Percentiles rank a stretch among this genome's conserved stretches.
These are phyloP conservation scores for Heloderma charlesbogerti DNA, from an alignment of 2,113 vertebrate genomes.

Conservation along the genomic window DNA sequence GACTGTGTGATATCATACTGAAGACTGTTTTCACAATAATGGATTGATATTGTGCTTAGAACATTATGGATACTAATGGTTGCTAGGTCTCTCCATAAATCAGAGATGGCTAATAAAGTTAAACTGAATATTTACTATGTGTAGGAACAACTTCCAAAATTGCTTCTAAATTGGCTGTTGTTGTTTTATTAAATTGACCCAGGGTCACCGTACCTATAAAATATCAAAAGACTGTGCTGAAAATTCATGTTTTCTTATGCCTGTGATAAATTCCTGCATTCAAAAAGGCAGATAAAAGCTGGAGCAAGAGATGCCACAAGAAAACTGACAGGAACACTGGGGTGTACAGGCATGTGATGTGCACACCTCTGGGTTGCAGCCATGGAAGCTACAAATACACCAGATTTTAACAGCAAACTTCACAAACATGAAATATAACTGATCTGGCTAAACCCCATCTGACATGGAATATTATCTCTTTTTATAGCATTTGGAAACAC, in stretches of 20 bases:
- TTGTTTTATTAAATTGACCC: background rate
- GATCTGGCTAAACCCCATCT: too few relatives aligned
- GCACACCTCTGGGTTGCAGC: background rate
- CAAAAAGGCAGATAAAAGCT: background rate
- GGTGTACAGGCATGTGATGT: background rate
- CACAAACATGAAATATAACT: background rate
- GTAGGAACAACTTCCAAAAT: background rate
- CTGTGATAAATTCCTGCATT: background rate
- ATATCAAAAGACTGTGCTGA: background rate
- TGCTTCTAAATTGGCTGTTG: background rate
- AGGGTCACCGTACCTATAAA: fast-evolving
- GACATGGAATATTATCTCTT: background rate
- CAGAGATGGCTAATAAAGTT: slow-evolving; percentile 30
- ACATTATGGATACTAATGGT: background rate
- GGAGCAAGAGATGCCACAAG: background rate
- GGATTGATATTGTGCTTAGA: slow-evolving; percentile 15
- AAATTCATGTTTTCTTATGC: background rate
- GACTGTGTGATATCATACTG: background rate
- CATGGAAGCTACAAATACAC: background rate
- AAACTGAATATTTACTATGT: slow-evolving; percentile 2
- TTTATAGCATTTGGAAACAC: background rate
- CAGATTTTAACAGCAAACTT: background rate
- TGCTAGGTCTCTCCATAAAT: slow-evolving; percentile 27
- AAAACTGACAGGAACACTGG: background rate
- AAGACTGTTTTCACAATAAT: slow-evolving; percentile 13